Evolutionary conservation across 2,888 invertebrate genomes (phyloP), one percentile per base, ranked within the genome.

Genomic region (Euzetes globulus): DNA sequence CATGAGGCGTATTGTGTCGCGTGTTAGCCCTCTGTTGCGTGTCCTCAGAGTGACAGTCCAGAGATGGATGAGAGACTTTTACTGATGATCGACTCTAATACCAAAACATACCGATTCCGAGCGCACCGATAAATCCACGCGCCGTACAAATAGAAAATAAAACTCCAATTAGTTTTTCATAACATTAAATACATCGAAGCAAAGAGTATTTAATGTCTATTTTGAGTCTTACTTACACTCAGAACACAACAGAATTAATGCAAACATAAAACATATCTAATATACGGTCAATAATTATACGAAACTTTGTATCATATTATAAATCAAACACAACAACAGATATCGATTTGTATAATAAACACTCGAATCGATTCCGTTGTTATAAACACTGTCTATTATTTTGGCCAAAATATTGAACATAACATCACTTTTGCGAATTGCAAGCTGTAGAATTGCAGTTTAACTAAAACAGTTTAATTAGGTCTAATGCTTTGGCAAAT

Each of bases 141-240:
- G 60, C n/a, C 60, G 25, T 22, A 60, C 60, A 60, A 60, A 60
- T 60, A 60, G 29, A 60, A 60, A 29, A 60, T 29, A 60, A 60
- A 60, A 60, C 55, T 60, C 27, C 29, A 29, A 60, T 60, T 60
- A 60, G 29, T 60, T 60, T 29, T 29, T 60, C 15, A 60, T 7
- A n/a, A 29, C 60, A 60, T 27, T 60, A 60, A 60, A 60, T 60
- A 60, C 29, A 60, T 60, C 9, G 60, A 29, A 60, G 29, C n/a
- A 22, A 60, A 22, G 29, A 22, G 6, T 60, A 25, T 60, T 55
- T 11, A 22, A n/a, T 60, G 29, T 60, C 9, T 60, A n/a, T 29
- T 11, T 60, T 5, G 6, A 17, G n/a, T 4, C 15, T 22, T 15
- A 9, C 55, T 3, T 55, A 7, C 55, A 19, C 22, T 19, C 22